These are phyloP conservation scores for Herpailurus yagouaroundi DNA, from an alignment of 2,113 vertebrate species.

Conservation along the genomic window DNA sequence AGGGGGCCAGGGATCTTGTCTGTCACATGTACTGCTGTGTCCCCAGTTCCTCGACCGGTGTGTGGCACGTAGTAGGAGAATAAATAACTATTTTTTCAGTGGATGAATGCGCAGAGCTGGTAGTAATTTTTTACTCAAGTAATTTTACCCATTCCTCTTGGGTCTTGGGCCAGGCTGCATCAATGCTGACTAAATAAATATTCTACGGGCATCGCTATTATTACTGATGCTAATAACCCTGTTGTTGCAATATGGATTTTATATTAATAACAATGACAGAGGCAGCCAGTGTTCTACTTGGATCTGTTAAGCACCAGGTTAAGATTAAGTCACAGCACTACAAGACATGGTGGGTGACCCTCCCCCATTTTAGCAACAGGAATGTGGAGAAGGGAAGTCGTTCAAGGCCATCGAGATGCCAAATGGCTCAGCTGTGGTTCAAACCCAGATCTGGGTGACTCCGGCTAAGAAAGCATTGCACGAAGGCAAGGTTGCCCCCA, in stretches of 20 bases:
- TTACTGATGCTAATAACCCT: background rate
- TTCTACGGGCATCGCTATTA: background rate
- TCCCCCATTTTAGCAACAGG: background rate
- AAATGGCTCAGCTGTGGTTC: background rate
- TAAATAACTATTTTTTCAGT: background rate
- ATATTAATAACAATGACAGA: background rate
- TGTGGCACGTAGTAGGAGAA: background rate
- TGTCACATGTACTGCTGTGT: background rate
- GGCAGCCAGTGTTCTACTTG: background rate
- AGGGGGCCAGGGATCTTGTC: background rate
- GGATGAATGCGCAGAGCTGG: background rate
- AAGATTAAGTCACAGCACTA: background rate
- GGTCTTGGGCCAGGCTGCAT: background rate
- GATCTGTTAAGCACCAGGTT: background rate
- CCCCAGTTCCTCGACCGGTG: accelerated
- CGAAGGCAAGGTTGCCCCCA: background rate
- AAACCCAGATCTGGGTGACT: background rate
- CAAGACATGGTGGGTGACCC: too few relatives aligned
- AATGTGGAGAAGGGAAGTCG: background rate
- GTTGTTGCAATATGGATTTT: background rate
- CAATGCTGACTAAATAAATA: background rate
- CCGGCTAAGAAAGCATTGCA: background rate
- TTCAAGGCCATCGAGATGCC: background rate
- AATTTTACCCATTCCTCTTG: background rate
- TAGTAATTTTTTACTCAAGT: background rate